Conservation (phyloP, 2,113 vertebrate species). For the Cynoglossus semilaevis region DNA sequence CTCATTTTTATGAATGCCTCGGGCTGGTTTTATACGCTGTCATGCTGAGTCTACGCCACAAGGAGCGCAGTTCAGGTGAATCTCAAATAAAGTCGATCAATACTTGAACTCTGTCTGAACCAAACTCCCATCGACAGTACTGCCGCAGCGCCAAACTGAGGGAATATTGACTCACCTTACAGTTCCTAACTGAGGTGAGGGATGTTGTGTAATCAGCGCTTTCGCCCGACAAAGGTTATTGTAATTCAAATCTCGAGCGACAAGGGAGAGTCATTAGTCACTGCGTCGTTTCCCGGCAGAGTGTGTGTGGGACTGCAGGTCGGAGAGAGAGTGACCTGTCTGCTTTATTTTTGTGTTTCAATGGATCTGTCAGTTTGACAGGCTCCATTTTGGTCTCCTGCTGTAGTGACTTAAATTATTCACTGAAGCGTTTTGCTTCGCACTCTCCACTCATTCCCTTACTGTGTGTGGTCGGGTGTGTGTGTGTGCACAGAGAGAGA, state of each 20-base stretch:
- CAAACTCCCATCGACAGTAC: conserved; percentile 15
- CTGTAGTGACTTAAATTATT: conserved; percentile 72
- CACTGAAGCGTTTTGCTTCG: conserved; percentile 71
- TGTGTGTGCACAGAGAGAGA: conserved; percentile 7
- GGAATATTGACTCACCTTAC: conserved; percentile 32
- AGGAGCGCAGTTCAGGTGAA: not conserved
- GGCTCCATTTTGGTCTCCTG: conserved; percentile 70
- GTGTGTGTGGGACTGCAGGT: conserved; percentile 44
- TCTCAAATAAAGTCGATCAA: conserved; percentile 11
- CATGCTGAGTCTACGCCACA: conserved; percentile 4
- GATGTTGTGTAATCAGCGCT: conserved; percentile 21
- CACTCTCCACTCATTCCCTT: conserved; percentile 39
- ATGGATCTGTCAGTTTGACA: conserved; percentile 69
- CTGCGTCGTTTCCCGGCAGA: conserved; percentile 32
- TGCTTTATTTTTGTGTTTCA: conserved; percentile 40
- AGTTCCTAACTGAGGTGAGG: conserved; percentile 11
- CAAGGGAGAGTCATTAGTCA: conserved; percentile 48
- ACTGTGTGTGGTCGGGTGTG: conserved; percentile 9
- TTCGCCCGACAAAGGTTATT: conserved; percentile 34
- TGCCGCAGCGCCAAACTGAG: conserved; percentile 4
- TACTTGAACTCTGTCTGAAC: conserved; percentile 33
- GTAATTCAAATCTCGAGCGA: conserved; percentile 37
- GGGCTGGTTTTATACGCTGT: not conserved
- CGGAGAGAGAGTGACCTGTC: conserved; percentile 47
- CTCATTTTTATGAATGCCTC: not conserved